Conservation (phyloP, 2,113 vertebrate genomes). For the Vulpes ferrilata region DNA sequence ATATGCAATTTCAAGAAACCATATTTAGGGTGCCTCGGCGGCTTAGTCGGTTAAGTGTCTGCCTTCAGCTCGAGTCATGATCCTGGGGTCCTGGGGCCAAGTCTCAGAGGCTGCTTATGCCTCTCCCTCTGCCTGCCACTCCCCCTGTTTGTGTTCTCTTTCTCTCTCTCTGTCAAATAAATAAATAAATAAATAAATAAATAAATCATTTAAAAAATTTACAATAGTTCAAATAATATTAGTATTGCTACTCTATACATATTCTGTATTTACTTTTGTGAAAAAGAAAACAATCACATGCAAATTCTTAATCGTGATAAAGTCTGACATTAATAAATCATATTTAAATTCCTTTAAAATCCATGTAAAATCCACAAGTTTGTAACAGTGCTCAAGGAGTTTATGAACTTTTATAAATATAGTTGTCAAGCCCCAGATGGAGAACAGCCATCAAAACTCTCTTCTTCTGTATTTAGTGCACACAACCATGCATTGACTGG, state of each 20-base stretch:
- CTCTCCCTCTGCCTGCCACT: no score
- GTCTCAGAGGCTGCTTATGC: no score
- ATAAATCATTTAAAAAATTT: background rate
- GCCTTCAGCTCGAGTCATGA: no score
- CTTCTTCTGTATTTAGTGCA: background rate
- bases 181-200: no score
- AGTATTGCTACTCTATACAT: background rate
- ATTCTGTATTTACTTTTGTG: background rate
- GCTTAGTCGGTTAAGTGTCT: no score
- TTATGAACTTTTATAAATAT: background rate
- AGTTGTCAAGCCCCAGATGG: background rate
- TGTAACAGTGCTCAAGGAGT: background rate
- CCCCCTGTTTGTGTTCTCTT: no score
- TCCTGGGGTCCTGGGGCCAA: no score
- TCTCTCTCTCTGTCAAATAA: no score
- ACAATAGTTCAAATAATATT: slow-evolving; percentile 11
- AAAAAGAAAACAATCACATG: background rate
- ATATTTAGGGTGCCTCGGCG: background rate
- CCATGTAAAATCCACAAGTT: background rate
- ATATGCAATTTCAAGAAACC: background rate
- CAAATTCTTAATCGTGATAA: background rate
- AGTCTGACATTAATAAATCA: background rate
- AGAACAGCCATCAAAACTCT: background rate
- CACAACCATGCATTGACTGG: background rate
- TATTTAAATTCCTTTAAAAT: background rate